Conservation (phyloP, 2,113 vertebrate species). For the Tachysurus vachellii region DNA sequence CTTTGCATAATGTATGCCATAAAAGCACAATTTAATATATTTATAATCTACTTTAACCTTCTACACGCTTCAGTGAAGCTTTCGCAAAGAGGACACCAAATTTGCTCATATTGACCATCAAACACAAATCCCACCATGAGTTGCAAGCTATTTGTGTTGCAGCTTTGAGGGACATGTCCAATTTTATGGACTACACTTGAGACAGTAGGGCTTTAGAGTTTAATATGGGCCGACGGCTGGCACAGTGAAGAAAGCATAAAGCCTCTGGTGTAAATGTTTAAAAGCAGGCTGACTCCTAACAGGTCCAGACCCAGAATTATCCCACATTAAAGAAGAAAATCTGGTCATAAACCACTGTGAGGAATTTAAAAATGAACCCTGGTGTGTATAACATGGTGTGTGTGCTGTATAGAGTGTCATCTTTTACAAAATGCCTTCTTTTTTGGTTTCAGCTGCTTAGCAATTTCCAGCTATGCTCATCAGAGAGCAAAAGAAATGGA, state of each 20-base stretch:
- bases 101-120: constrained; percentile 40
- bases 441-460: constrained; percentile 39
- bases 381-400: constrained; percentile 8
- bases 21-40: constrained; percentile 28
- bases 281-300: constrained; percentile 35
- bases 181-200: constrained; percentile 25
- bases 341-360: background rate
- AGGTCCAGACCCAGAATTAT: constrained; percentile 28
- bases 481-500: constrained; percentile 53
- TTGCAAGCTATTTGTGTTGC: constrained; percentile 29
- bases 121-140: constrained; percentile 38
- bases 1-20: constrained; percentile 32
- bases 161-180: constrained; percentile 25
- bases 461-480: constrained; percentile 30
- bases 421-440: constrained; percentile 22
- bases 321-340: background rate
- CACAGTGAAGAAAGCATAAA: constrained; percentile 9
- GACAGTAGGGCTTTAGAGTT: constrained; percentile 23
- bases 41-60: constrained; percentile 22
- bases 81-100: constrained; percentile 34
- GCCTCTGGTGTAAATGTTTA: constrained; percentile 42
- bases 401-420: background rate
- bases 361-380: background rate
- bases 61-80: background rate
- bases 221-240: constrained; percentile 12